A percentile compares a stretch with the other conserved stretches of the same genome.
phyloP scores from a whole-genome alignment of 2,888 invertebrate genomes.

The Pheosia gnoma region DNA sequence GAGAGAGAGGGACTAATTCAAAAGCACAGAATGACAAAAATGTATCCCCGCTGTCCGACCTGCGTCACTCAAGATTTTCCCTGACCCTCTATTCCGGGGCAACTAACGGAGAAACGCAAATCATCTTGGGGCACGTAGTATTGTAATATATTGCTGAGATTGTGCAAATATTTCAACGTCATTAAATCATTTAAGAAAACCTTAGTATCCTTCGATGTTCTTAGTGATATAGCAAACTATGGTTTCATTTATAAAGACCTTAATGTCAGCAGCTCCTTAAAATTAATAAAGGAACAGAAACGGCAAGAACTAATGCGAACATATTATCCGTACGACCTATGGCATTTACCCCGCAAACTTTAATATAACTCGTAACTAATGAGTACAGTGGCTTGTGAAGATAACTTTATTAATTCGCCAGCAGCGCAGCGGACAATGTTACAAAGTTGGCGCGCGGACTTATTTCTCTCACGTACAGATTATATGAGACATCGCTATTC shows the following conservation, averaged over 20 bases:
- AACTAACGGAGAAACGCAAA: constrained; percentile 59
- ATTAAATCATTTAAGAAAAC: constrained; percentile 30
- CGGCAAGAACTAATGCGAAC: not conserved
- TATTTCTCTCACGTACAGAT: constrained; percentile 67
- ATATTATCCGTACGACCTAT: not conserved
- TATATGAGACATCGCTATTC: constrained; percentile 67
- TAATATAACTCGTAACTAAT: constrained; percentile 3
- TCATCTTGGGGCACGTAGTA: constrained; percentile 44
- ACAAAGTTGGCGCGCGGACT: constrained; percentile 18
- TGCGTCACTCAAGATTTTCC: constrained; percentile 64
- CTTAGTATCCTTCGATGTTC: not conserved
- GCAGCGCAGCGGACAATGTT: constrained; percentile 20
- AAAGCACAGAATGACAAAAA: constrained; percentile 63
- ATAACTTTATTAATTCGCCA: constrained; percentile 31
- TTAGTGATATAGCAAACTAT: too few relatives aligned
- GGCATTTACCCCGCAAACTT: not conserved
- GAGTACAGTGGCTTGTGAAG: constrained; percentile 5
- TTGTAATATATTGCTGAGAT: constrained; percentile 41
- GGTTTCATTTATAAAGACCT: too few relatives aligned
- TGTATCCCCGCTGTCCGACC: constrained; percentile 67
- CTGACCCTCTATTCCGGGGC: constrained; percentile 52
- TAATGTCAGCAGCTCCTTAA: too few relatives aligned
- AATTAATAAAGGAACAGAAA: not conserved
- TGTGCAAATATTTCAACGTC: constrained; percentile 35
- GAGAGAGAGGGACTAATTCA: constrained; percentile 49